phyloP scores from a whole-genome alignment of 1,140 invertebrate genomes.

The Drosophila fuyamai region DNA sequence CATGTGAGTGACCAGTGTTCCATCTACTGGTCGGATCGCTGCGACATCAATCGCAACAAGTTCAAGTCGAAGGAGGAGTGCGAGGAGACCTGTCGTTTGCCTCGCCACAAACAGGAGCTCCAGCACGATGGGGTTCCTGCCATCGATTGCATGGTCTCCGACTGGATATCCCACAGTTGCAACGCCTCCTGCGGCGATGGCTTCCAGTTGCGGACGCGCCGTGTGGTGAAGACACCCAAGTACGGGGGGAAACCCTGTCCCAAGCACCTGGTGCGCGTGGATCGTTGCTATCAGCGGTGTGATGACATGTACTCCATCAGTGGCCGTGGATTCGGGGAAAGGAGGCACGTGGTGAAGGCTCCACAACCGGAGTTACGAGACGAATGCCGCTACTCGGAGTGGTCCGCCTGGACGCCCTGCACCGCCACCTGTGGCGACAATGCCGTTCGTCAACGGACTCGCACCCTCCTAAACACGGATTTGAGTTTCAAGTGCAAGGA shows the following conservation, averaged over 20 bases:
- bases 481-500: slow-evolving; percentile 81
- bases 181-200: slow-evolving; percentile 87
- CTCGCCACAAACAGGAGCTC: slow-evolving; percentile 66
- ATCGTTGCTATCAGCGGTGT: slow-evolving; percentile 79
- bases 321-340: slow-evolving; percentile 46
- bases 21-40: slow-evolving; percentile 91
- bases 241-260: slow-evolving; percentile 90
- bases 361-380: slow-evolving; percentile 45
- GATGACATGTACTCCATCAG: slow-evolving; percentile 79
- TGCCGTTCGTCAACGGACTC: slow-evolving; percentile 72
- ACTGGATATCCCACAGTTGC: slow-evolving; percentile 89
- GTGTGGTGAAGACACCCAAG: slow-evolving; percentile 86
- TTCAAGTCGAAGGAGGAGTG: slow-evolving; percentile 86
- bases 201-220: slow-evolving; percentile 84
- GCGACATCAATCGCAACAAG: slow-evolving; percentile 91
- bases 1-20: slow-evolving; percentile 87
- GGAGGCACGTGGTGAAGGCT: slow-evolving; percentile 42
- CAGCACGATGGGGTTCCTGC: slow-evolving; percentile 58
- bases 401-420: slow-evolving; percentile 89
- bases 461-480: slow-evolving; percentile 77
- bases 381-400: slow-evolving; percentile 87
- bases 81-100: slow-evolving; percentile 80
- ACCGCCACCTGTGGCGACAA: slow-evolving; percentile 87
- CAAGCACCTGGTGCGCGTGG: slow-evolving; percentile 85
- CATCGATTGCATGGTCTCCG: slow-evolving; percentile 87